Base-by-base conservation (phyloP, 2,888 invertebrate species). In the Stramonita haemastoma region DNA sequence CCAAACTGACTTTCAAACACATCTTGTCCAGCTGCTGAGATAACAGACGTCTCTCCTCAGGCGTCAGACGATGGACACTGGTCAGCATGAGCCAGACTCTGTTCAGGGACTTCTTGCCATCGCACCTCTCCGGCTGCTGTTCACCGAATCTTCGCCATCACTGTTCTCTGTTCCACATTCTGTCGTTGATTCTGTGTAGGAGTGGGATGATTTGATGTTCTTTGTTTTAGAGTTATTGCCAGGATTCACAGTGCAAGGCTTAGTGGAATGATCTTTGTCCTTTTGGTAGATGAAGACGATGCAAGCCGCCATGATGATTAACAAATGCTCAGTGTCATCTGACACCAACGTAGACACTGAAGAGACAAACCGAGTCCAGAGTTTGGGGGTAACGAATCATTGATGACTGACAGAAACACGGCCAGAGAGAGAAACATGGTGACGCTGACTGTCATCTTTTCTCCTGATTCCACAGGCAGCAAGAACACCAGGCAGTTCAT, bases 381-480 rank as follows among this genome's bases (percentile, higher is more conserved):
- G 36, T 87, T 87, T 13, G 13, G 66, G 5, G 87, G 87, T 15
- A 87, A 70, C 1, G 66, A 34, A 29, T 60, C 70, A 19, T 32
- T 60, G 66, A 70, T 70, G 66, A 70, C 32, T 8, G 17, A 57
- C 22, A 87, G 19, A n/a, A 36, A 70, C n/a, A 36, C 46, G 22
- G 46, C 19, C 13, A 70, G 32, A 22, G 87, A 29, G 34, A 87
- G 32, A 60, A 87, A 87, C 19, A 29, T 34, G 34, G 70, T 70
- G 66, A 87, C 60, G n/a, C 87, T 70, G 70, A 70, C 34, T 22
- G 70, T 34, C 87, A 87, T 66, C 87, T 87, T 87, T 32, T 87
- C 87, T 6, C 87, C 87, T 29, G 66, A 70, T 1, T 70, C 36
- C 32, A 26, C 36, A 36, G 87, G 70, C 70, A 73, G 77, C 17